Base-by-base conservation (phyloP, 37 sponge, comb jelly and placozoan genomes). In the Ianthella basta region DNA sequence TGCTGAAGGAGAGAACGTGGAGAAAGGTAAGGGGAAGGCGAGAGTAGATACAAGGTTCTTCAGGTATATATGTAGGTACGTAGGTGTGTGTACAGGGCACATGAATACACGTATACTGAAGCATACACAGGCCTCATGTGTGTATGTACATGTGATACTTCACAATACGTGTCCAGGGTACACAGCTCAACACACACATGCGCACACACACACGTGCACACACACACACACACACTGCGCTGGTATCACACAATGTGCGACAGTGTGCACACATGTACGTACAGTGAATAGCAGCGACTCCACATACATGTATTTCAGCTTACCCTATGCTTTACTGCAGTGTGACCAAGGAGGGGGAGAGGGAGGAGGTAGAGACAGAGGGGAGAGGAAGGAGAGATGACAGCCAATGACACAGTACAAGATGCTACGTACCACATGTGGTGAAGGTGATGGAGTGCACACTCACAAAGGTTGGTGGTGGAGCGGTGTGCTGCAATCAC, bases 401-500 rank as follows among this genome's bases (percentile, higher is more conserved):
- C 10, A 6, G 34, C 10, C 33, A 4, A 29, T 34, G 34, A 34
- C 33, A 30, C 10, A 29, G 18, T 1, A 69, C 29, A n/a, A 29
- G 4, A 61, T 61, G 12, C 63, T 69, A 29, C 34, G n/a, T n/a
- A n/a, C n/a, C n/a, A n/a, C 34, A 69, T 34, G 18, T 13, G n/a
- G 10, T 61, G 34, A 32, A 30, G 34, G 34, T 69, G 25, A 4
- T 25, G 34, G 34, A 69, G 34, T 35, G 27, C 1, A 4, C 29
- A 69, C 70, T 69, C 33, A 69, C 70, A 69, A 6, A 69, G 34
- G 70, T 69, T 69, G 34, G 70, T 69, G 34, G 70, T 30, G 18
- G 70, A 69, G 27, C 70, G 70, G 34, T 69, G 70, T 34, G 70
- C 70, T 30, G 70, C 70, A 69, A 69, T 69, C 70, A 69, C 70